Evolutionary conservation across 1,140 invertebrate species (phyloP).

Genomic region (Sipha flava): DNA sequence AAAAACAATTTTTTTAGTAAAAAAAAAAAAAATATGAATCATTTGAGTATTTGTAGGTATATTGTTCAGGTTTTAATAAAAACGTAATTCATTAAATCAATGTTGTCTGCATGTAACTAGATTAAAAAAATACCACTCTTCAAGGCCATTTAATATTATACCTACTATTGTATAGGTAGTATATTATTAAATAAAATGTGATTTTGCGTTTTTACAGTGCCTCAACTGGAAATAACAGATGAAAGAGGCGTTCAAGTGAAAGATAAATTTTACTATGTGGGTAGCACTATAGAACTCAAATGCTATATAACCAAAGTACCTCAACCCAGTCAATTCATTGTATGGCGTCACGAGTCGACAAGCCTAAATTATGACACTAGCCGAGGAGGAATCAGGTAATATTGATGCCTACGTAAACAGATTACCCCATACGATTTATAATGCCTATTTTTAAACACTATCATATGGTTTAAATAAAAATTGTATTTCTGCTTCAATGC

Average conservation of each 20-base stretch:
- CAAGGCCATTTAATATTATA: not conserved
- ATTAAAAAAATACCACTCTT: not conserved
- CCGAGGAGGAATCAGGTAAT: constrained; percentile 72
- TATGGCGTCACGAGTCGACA: constrained; percentile 66
- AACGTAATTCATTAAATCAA: no score
- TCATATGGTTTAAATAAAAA: not conserved
- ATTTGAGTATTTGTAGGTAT: no score
- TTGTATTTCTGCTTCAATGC: not conserved
- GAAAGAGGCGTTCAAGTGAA: constrained; percentile 65
- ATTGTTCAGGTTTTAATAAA: no score
- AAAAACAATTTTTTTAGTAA: no score
- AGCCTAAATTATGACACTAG: constrained; percentile 77
- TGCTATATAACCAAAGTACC: constrained; percentile 74
- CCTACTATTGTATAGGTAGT: not conserved
- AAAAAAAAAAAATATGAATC: no score
- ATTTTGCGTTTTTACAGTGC: constrained; percentile 53
- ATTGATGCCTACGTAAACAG: not conserved
- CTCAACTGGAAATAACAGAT: constrained; percentile 73
- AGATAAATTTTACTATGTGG: constrained; percentile 79
- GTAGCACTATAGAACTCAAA: constrained; percentile 74
- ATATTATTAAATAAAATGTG: not conserved
- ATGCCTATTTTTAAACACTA: not conserved
- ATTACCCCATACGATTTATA: not conserved
- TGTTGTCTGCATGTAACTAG: no score
- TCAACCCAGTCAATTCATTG: constrained; percentile 64